Evolutionary conservation across 2,113 vertebrate species (phyloP).

Genomic region (Mohoua ochrocephala): DNA sequence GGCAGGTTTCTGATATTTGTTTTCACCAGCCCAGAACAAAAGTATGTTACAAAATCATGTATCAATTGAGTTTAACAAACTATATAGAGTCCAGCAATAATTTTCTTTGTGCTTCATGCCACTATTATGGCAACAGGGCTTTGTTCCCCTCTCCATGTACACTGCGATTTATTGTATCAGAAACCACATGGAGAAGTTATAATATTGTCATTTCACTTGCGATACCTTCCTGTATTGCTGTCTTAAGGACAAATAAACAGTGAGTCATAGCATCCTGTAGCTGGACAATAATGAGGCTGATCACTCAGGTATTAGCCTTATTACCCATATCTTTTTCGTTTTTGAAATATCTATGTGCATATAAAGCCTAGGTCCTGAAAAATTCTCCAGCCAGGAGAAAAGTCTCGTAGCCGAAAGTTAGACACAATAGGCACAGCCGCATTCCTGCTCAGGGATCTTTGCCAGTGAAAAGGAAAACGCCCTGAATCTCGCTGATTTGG

Average conservation of each 20-base stretch:
- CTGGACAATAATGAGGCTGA: not conserved
- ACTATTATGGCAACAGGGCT: not conserved
- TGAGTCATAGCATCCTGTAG: not conserved
- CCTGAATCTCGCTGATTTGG: not conserved
- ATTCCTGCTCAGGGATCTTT: not conserved
- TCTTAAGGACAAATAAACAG: not conserved
- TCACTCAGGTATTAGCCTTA: not conserved
- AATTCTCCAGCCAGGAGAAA: not conserved
- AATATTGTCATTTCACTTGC: not conserved
- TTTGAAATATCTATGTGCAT: not conserved
- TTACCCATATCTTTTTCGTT: not conserved
- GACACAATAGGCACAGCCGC: slow-evolving; percentile 53
- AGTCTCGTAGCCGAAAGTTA: slow-evolving; percentile 45
- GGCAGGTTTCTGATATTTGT: not conserved
- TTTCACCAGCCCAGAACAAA: not conserved
- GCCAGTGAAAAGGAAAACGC: not conserved
- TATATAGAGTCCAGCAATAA: not conserved
- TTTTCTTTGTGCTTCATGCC: slow-evolving; percentile 1
- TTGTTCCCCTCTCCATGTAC: not conserved
- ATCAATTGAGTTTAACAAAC: not conserved
- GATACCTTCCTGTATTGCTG: not conserved
- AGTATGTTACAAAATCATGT: not conserved
- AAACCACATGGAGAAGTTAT: not conserved
- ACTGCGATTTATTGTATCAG: not conserved
- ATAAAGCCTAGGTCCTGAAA: not conserved